Percentiles rank a stretch among this genome's conserved stretches.
Conservation (phyloP, 2,113 vertebrate genomes). For the Poeciliopsis retropinna region DNA sequence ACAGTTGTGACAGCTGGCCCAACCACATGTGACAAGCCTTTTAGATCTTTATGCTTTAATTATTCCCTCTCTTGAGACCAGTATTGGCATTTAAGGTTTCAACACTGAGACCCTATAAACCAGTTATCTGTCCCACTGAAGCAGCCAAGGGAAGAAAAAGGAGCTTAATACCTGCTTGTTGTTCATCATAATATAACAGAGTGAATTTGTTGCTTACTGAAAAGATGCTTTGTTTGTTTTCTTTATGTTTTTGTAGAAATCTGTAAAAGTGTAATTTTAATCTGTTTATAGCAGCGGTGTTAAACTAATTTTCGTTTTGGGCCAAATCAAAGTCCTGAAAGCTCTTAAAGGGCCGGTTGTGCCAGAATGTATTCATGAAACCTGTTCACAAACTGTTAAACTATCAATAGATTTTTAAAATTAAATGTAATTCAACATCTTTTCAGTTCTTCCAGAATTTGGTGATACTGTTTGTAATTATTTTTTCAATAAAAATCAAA, state of each 20-base stretch:
- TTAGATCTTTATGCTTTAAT: slow-evolving; percentile 68
- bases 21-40: slow-evolving; percentile 65
- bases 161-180: slow-evolving; percentile 25
- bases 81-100: slow-evolving; percentile 70
- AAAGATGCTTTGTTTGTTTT: background rate
- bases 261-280: slow-evolving; percentile 2
- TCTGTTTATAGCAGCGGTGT: slow-evolving; percentile 9
- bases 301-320: no score
- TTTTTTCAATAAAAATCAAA: no score
- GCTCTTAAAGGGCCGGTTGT: no score
- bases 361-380: no score
- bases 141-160: slow-evolving; percentile 27
- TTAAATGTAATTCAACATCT: no score
- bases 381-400: no score
- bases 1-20: slow-evolving; percentile 72
- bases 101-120: slow-evolving; percentile 62
- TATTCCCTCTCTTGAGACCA: slow-evolving; percentile 55
- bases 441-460: no score
- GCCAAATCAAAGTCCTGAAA: no score
- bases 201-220: background rate
- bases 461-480: no score
- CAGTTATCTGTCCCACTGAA: slow-evolving; percentile 62
- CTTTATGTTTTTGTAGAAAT: background rate
- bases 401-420: background rate
- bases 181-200: background rate